Conservation (phyloP, 2,797 vertebrate genomes). For the Cottoperca gobio region DNA sequence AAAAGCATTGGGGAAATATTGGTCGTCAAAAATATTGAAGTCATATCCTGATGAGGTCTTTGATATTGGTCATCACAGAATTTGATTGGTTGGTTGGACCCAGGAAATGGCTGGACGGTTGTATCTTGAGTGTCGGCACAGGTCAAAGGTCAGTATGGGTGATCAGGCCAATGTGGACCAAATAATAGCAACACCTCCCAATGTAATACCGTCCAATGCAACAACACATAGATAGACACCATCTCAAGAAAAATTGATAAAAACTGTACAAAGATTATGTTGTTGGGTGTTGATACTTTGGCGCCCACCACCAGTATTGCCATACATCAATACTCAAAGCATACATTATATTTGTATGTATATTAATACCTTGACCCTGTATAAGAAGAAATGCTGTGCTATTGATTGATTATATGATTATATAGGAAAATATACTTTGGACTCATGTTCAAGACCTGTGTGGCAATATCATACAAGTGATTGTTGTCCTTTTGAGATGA, state of each 20-base stretch:
- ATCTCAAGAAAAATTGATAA: not conserved
- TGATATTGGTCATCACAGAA: not conserved
- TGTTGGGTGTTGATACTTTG: not conserved
- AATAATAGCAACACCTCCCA: not conserved
- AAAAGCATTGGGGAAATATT: not conserved
- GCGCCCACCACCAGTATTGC: not conserved
- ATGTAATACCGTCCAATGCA: not conserved
- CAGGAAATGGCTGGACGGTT: not conserved
- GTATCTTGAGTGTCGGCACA: not conserved
- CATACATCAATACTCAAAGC: not conserved
- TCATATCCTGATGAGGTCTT: not conserved
- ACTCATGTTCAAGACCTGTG: not conserved
- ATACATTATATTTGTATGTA: not conserved
- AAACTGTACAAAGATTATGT: not conserved
- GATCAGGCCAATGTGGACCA: not conserved
- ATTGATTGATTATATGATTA: not conserved
- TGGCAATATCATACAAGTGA: not conserved
- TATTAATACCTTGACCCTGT: no score
- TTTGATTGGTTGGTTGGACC: not conserved
- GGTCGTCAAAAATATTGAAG: not conserved
- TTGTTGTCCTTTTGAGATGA: conserved; percentile 23
- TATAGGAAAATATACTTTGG: not conserved
- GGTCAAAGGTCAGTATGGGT: not conserved
- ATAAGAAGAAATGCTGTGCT: not conserved
- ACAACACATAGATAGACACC: not conserved